A percentile compares a stretch with the other conserved stretches of the same genome.
phyloP scores from a whole-genome alignment of 1,140 invertebrate species.

The Oscheius sp. region DNA sequence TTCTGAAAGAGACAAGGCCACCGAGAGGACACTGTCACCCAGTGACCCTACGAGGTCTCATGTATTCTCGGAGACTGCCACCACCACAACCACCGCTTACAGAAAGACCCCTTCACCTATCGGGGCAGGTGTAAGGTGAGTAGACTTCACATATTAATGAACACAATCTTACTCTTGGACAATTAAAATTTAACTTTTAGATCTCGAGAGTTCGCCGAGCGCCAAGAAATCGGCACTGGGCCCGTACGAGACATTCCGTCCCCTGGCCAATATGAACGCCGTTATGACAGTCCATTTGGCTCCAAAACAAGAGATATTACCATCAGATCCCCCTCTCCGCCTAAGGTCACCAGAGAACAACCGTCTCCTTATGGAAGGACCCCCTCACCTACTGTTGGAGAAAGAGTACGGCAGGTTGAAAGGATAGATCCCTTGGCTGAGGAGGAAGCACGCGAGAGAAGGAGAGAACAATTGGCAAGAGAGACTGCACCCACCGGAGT shows the following conservation, averaged over 20 bases:
- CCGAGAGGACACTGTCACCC: slow-evolving; percentile 27
- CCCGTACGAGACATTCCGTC: not conserved
- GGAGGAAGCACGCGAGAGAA: slow-evolving; percentile 20
- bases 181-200: not conserved
- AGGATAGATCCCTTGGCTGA: slow-evolving; percentile 33
- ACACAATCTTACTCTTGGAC: no score
- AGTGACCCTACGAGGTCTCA: slow-evolving; percentile 22
- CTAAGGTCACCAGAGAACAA: not conserved
- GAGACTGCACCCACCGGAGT: not conserved
- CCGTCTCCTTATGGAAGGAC: slow-evolving; percentile 10
- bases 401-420: slow-evolving; percentile 24
- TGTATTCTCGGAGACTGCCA: not conserved
- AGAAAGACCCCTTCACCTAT: not conserved
- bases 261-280: not conserved
- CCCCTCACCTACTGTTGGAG: slow-evolving; percentile 2
- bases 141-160: not conserved
- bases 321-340: slow-evolving; percentile 22
- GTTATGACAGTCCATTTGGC: not conserved
- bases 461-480: slow-evolving; percentile 9
- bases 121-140: not conserved
- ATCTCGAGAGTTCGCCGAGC: slow-evolving; percentile 15
- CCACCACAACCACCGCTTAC: not conserved
- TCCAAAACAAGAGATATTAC: not conserved
- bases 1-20: not conserved
- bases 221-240: not conserved